Evolutionary conservation across 2,797 vertebrate genomes (phyloP), one percentile per base, ranked within the genome.

Genomic region (Danio jaintianensis): DNA sequence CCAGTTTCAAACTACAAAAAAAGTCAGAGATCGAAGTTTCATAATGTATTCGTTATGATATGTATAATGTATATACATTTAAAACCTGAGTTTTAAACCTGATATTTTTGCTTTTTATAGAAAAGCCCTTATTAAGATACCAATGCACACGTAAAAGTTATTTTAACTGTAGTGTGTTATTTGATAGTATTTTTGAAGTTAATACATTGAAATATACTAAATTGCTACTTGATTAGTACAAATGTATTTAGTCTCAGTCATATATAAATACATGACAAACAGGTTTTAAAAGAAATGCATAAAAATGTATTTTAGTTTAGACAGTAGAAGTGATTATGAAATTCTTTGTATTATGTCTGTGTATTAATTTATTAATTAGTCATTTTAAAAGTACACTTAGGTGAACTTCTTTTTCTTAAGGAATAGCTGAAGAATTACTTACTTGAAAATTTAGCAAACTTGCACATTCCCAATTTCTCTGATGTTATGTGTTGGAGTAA

Each of bases 381-480:
- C 16, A 10, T 67, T 22, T 67, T 48, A 48, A 48, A 48, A 48
- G 20, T 20, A 15, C 38, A 29, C 22, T 16, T 52, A 52, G 69
- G 29, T 40, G 29, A 52, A 53, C 68, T 40, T 70, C 48, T 70
- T 70, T 70, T 55, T 40, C 16, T 42, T 50, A 70, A 55, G 11
- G 68, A 36, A 40, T 69, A 38, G 6, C 29, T 38, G 47, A 18
- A 53, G 15, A 36, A 66, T 13, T 47, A 16, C n/a, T n/a, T n/a
- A n/a, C n/a, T n/a, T n/a, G n/a, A n/a, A n/a, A n/a, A n/a, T n/a
- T n/a, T n/a, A n/a, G n/a, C n/a, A n/a, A n/a, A n/a, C n/a, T n/a
- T n/a, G n/a, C n/a, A n/a, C n/a, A 29, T 29, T 29, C 29, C 29
- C 29, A 29, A 3, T 29, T 29, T 29, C 29, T 29, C 29, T 29